phyloP scores from a whole-genome alignment of 1,140 invertebrate genomes.

The Polypedilum pembai region DNA sequence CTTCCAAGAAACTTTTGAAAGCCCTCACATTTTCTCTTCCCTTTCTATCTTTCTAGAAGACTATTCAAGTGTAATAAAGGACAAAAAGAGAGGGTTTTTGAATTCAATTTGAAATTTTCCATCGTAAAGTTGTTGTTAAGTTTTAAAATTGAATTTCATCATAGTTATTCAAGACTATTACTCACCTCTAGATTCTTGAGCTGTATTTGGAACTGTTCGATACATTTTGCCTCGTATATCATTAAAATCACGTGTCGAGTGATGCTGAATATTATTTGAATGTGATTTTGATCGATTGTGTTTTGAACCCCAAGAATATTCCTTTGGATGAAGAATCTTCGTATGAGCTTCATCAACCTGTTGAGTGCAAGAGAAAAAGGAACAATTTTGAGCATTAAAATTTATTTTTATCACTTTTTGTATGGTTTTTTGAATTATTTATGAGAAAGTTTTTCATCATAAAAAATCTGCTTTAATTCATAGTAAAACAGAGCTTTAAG shows the following conservation, averaged over 20 bases:
- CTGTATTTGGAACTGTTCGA: slow-evolving; percentile 7
- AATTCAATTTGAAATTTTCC: no score
- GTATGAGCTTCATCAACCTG: slow-evolving; percentile 42
- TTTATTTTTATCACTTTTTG: background rate
- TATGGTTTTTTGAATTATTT: no score
- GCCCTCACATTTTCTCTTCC: no score
- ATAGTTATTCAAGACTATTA: background rate
- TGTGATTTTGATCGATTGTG: slow-evolving; percentile 34
- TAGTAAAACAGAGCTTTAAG: no score
- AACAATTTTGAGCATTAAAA: background rate
- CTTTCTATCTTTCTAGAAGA: no score
- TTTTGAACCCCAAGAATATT: slow-evolving; percentile 39
- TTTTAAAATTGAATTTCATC: no score
- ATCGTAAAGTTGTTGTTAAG: no score
- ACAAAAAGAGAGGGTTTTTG: no score
- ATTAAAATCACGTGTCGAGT: slow-evolving; percentile 16
- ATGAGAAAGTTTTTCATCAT: no score
- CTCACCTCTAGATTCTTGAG: slow-evolving; percentile 5
- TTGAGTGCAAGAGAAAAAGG: slow-evolving; percentile 16
- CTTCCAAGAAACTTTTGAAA: no score
- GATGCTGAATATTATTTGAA: background rate
- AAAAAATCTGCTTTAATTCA: no score
- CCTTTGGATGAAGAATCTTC: slow-evolving; percentile 39
- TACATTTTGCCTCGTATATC: slow-evolving; percentile 23
- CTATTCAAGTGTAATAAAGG: no score